Percentiles rank a stretch among this genome's conserved stretches.
Evolutionary conservation across 1,140 invertebrate genomes (phyloP).

Genomic region (roundworm (Caenorhabditis elegans)): DNA sequence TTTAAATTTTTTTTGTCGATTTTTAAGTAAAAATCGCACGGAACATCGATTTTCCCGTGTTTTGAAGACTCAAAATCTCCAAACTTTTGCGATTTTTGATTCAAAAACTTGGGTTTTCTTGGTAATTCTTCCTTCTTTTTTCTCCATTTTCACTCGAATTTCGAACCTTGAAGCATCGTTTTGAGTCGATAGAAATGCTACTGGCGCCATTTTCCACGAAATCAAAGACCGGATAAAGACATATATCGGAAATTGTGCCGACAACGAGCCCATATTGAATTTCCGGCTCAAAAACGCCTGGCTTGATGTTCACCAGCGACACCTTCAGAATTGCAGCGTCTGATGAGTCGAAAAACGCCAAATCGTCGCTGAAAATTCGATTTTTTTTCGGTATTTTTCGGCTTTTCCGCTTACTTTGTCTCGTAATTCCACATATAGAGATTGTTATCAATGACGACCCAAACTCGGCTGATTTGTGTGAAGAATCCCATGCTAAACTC

Average conservation of each 20-base stretch:
- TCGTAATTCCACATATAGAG: slow-evolving; percentile 95
- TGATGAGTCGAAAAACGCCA: slow-evolving; percentile 67
- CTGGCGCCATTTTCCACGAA: slow-evolving; percentile 71
- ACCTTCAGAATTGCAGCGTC: slow-evolving; percentile 66
- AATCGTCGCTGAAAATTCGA: slow-evolving; percentile 59
- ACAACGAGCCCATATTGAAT: slow-evolving; percentile 73
- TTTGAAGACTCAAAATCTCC: too few relatives aligned
- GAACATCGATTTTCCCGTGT: too few relatives aligned
- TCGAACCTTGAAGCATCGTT: not conserved
- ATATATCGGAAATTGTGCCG: slow-evolving; percentile 74
- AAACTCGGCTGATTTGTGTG: slow-evolving; percentile 89
- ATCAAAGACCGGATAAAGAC: slow-evolving; percentile 39
- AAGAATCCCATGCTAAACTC: slow-evolving; percentile 94
- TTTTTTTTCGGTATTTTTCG: not conserved
- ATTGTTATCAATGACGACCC: slow-evolving; percentile 94
- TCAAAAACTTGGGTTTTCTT: too few relatives aligned
- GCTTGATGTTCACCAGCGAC: slow-evolving; percentile 60
- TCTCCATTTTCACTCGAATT: too few relatives aligned
- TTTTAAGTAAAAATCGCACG: too few relatives aligned
- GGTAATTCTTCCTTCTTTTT: too few relatives aligned
- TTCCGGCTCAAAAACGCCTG: slow-evolving; percentile 57
- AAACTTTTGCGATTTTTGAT: too few relatives aligned
- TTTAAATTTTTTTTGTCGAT: too few relatives aligned
- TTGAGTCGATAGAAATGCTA: not conserved
- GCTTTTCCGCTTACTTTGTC: slow-evolving; percentile 72